A percentile compares a stretch with the other conserved stretches of the same genome.
phyloP scores from a whole-genome alignment of 2,888 invertebrate species.

The Meganola albula region DNA sequence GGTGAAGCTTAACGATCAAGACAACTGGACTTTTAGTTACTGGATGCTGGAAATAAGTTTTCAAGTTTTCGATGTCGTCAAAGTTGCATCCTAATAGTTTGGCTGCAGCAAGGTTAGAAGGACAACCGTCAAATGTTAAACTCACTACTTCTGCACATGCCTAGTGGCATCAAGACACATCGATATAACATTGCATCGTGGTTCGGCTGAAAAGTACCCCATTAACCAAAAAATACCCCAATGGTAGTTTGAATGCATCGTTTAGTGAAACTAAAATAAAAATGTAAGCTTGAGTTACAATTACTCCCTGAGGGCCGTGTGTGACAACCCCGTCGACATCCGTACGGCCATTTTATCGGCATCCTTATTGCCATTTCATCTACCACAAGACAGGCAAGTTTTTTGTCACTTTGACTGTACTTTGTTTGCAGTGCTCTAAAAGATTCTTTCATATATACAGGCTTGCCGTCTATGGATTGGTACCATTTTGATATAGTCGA shows the following conservation, averaged over 20 bases:
- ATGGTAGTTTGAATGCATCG: conserved; percentile 16
- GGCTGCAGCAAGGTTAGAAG: conserved; percentile 14
- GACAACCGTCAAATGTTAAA: conserved; percentile 20
- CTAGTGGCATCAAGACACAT: conserved; percentile 10
- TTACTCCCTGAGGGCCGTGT: background rate
- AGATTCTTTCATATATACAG: background rate
- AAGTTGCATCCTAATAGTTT: conserved; percentile 7
- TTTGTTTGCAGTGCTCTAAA: background rate
- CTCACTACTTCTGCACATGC: conserved; percentile 11
- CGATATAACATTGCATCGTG: conserved; percentile 9
- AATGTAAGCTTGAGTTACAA: conserved; percentile 4
- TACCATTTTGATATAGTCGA: background rate
- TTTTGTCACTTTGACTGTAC: background rate
- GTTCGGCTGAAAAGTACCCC: conserved; percentile 16
- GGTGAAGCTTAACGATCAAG: conserved; percentile 13
- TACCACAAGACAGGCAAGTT: background rate
- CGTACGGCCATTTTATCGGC: background rate
- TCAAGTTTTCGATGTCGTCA: conserved; percentile 1
- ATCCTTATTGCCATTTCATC: background rate
- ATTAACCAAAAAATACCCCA: conserved; percentile 15
- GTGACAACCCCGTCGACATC: background rate
- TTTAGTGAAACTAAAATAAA: conserved; percentile 10
- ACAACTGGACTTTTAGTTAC: conserved; percentile 2
- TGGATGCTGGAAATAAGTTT: conserved; percentile 7
- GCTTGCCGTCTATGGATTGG: background rate